Base-by-base conservation (phyloP, 2,797 vertebrate genomes). In the Sebastes trivittatus region DNA sequence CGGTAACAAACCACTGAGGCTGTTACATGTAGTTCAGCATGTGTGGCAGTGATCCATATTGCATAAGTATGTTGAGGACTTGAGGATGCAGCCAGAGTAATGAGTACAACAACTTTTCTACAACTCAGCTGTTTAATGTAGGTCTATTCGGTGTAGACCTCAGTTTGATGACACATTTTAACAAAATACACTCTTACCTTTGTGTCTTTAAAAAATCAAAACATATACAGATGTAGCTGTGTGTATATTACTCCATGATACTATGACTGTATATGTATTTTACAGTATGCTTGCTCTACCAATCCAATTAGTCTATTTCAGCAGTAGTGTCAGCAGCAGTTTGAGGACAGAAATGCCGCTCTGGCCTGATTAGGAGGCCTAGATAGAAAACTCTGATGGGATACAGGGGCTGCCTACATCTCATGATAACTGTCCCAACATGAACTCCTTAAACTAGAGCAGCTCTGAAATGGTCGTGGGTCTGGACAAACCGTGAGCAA, bases 291-390 rank as follows among this genome's bases (percentile, higher is more conserved):
- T 69, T 75, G n/a, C 23, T 75, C 65, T 42, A 61, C 67, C 0
- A 10, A 68, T 85, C 42, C 68, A 91, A 85, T 84, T 67, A 84
- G 89, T 89, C 67, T 85, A 90, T 83, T 89, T 81, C 55, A 46
- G 20, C 59, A 18, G 61, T 20, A 25, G 64, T 74, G 60, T 77
- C 54, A 87, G 83, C 54, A 84, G 72, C 29, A 3, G 66, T 82
- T 88, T 46, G 73, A 82, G 88, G 80, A 90, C 83, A 92, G 81
- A 81, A 52, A 82, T 52, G 62, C 80, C 83, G 84, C 85, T 85
- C 68, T 95, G 95, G 84, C 95, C 95, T 95, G 92, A 92, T 95
- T 96, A 94, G 69, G 77, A 95, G 92, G 79, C 94, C 95, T 92
- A 95, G 77, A 95, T 94, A 93, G 56, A 86, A 77, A 80, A 54